Evolutionary conservation across 2,113 vertebrate species (phyloP).

Genomic region (Galbula dea): DNA sequence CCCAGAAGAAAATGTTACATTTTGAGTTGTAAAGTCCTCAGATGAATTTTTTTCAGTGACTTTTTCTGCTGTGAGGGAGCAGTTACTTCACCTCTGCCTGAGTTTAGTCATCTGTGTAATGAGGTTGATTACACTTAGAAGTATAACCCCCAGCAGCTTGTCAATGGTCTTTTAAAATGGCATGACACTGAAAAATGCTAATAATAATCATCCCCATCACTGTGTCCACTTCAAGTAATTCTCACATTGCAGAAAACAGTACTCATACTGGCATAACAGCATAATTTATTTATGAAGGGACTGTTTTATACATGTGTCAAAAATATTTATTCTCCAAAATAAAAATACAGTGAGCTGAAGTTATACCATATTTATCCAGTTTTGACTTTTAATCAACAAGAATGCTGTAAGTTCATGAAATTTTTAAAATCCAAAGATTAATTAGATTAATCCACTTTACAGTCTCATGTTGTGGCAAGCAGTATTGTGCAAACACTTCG

Average conservation of each 20-base stretch:
- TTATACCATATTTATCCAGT: slow-evolving; percentile 11
- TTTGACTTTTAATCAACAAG: slow-evolving; percentile 38
- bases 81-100: not conserved
- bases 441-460: not conserved
- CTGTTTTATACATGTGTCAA: not conserved
- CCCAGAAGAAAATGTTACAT: not conserved
- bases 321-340: not conserved
- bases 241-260: not conserved
- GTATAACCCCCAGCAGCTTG: not conserved
- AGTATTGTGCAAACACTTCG: not conserved
- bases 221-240: not conserved
- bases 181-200: not conserved
- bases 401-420: not conserved
- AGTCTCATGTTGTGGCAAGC: not conserved
- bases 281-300: slow-evolving; percentile 33
- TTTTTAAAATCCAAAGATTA: slow-evolving; percentile 12
- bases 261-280: not conserved
- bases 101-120: not conserved
- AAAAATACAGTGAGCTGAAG: slow-evolving; percentile 15
- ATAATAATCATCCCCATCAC: not conserved
- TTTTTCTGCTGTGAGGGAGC: not conserved
- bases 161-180: not conserved
- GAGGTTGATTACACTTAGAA: not conserved
- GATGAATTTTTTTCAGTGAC: not conserved
- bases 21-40: not conserved